A percentile compares a stretch with the other conserved stretches of the same genome.
phyloP scores from a whole-genome alignment of 2,888 invertebrate species.

The Ornithoptera priamus region DNA sequence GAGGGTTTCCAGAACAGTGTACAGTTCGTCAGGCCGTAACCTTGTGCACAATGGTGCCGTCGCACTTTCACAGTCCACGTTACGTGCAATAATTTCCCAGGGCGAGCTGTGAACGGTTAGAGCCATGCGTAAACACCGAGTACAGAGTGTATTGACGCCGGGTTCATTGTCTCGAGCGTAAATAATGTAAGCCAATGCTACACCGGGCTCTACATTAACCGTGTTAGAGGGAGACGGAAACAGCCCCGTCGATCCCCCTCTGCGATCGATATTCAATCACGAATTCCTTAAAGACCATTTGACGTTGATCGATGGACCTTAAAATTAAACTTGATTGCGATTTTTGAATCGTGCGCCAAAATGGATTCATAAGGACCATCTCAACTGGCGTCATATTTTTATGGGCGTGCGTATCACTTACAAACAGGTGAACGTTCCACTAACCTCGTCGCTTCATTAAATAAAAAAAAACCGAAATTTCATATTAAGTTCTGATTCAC shows the following conservation, averaged over 20 bases:
- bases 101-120: constrained; percentile 3
- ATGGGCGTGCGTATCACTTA: too few species aligned
- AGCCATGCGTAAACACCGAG: constrained; percentile 3
- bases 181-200: constrained; percentile 30
- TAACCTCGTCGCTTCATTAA: too few species aligned
- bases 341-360: too few species aligned
- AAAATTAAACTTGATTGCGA: too few species aligned
- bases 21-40: neutral
- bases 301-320: too few species aligned
- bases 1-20: too few species aligned
- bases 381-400: too few species aligned
- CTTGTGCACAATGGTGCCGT: neutral
- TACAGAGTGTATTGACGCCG: constrained; percentile 31
- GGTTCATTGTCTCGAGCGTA: constrained; percentile 41
- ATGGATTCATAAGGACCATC: too few species aligned
- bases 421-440: too few species aligned
- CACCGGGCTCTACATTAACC: neutral
- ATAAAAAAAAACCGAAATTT: too few species aligned
- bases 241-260: neutral
- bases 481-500: neutral
- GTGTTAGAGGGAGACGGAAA: too few species aligned
- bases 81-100: constrained; percentile 12
- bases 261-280: neutral
- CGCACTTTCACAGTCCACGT: neutral
- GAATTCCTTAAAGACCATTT: too few species aligned